These are phyloP conservation scores for Lampris incognitus DNA, from an alignment of 2,113 vertebrate genomes.

Conservation along the genomic window DNA sequence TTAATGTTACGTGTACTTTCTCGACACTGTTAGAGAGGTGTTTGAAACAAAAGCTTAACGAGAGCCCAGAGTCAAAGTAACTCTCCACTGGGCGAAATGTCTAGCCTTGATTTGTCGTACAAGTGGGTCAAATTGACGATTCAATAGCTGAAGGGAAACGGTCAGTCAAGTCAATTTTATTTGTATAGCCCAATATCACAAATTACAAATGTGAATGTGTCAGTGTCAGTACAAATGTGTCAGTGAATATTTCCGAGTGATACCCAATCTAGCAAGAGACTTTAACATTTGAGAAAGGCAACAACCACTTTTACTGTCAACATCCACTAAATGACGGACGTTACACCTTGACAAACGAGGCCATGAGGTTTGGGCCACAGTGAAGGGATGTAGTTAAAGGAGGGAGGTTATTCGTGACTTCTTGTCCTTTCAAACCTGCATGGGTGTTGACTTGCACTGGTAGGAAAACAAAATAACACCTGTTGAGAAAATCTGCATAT, in stretches of 20 bases:
- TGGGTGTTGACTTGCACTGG: constrained; percentile 96
- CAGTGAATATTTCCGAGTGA: not conserved
- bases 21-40: not conserved
- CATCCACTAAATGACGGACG: constrained; percentile 79
- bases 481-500: constrained; percentile 99
- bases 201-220: no score
- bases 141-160: constrained; percentile 57
- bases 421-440: constrained; percentile 98
- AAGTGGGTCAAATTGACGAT: constrained; percentile 42
- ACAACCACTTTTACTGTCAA: constrained; percentile 50
- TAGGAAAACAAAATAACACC: constrained; percentile 88
- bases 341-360: constrained; percentile 86
- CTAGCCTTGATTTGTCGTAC: constrained; percentile 32
- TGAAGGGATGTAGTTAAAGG: constrained; percentile 52
- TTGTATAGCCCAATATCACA: no score
- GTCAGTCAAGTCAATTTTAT: constrained; percentile 20
- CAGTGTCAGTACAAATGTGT: no score
- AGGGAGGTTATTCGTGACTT: constrained; percentile 79
- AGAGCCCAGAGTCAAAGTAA: constrained; percentile 8
- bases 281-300: constrained; percentile 11
- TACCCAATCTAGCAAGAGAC: constrained; percentile 41
- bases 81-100: constrained; percentile 3
- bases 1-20: not conserved
- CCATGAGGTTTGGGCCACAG: constrained; percentile 86
- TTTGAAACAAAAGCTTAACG: not conserved